Evolutionary conservation across 2,797 vertebrate genomes (phyloP), one percentile per base, ranked within the genome.

Genomic region (Limosa lapponica): DNA sequence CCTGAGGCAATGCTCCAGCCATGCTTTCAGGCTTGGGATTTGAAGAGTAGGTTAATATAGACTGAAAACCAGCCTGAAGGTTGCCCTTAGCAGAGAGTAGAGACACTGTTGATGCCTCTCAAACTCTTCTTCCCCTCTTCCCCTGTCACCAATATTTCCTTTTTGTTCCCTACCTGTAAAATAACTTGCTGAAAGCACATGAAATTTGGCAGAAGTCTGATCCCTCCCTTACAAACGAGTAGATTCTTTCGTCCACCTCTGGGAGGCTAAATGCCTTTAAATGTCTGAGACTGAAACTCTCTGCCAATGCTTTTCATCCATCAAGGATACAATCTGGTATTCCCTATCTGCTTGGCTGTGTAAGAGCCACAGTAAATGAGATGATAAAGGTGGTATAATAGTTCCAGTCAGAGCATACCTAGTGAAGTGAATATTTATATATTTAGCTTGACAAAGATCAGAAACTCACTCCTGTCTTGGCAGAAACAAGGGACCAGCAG

Each of bases 401-500:
- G n/a, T 58, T 94, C 57, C 72, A 96, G 55, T 65, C 52, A 75
- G 64, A 81, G 19, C 16, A 48, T 19, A 7, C 67, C 77, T 57
- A 52, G 41, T 67, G 61, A 82, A 85, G 62, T 72, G 87, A 87
- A 55, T 88, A 65, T 73, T 90, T 91, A 83, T 80, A 58, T 55
- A 64, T 80, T 74, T 62, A 66, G 43, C 62, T 88, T 67, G 34
- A 84, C 22, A 77, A 83, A 95, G 77, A 84, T n/a, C 41, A 85
- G 85, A 71, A 87, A 70, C 34, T 77, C 43, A 20, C 43, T 78
- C 54, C 52, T 90, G 87, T 64, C 66, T 93, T 67, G 77, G 48
- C 59, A 77, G 78, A 92, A 96, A 69, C 44, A 91, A 94, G 74
- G 52, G 57, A 89, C 15, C 46, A 87, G 70, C 62, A 91, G 36